A percentile compares a stretch with the other conserved stretches of the same genome.
Evolutionary conservation across 2,888 invertebrate species (phyloP).

Genomic region (Ganaspis brasiliensis): DNA sequence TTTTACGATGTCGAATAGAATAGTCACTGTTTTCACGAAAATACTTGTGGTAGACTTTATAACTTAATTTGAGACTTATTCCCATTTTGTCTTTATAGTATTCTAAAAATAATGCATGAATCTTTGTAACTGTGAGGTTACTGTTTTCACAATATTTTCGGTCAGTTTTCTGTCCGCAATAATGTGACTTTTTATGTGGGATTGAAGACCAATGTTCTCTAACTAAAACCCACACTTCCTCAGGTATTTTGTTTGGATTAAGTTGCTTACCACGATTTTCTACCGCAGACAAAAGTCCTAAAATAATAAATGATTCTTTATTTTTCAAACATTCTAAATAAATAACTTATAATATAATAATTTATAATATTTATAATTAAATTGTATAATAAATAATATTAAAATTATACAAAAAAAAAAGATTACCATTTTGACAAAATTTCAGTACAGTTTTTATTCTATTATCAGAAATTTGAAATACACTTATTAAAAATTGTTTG

Average conservation of each 20-base stretch:
- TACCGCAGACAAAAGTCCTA: constrained; percentile 35
- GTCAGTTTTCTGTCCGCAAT: constrained; percentile 48
- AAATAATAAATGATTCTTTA: neutral
- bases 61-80: constrained; percentile 25
- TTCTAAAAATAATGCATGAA: constrained; percentile 44
- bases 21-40: constrained; percentile 43
- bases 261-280: constrained; percentile 50
- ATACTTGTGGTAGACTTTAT: constrained; percentile 47
- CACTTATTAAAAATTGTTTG: constrained; percentile 34
- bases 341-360: too few species aligned
- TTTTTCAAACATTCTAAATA: too few species aligned
- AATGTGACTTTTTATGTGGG: constrained; percentile 53
- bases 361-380: neutral
- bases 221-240: constrained; percentile 46
- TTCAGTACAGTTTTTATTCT: constrained; percentile 42
- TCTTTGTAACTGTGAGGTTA: constrained; percentile 39
- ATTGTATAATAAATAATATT: neutral
- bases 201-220: constrained; percentile 51
- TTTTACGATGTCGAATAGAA: constrained; percentile 44
- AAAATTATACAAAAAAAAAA: neutral
- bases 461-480: constrained; percentile 38
- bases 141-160: constrained; percentile 52
- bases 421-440: constrained; percentile 15
- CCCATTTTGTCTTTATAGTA: constrained; percentile 45
- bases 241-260: constrained; percentile 50